A percentile compares a stretch with the other conserved stretches of the same genome.
phyloP scores from a whole-genome alignment of 2,888 invertebrate species.

The Hirudinaria manillensis region DNA sequence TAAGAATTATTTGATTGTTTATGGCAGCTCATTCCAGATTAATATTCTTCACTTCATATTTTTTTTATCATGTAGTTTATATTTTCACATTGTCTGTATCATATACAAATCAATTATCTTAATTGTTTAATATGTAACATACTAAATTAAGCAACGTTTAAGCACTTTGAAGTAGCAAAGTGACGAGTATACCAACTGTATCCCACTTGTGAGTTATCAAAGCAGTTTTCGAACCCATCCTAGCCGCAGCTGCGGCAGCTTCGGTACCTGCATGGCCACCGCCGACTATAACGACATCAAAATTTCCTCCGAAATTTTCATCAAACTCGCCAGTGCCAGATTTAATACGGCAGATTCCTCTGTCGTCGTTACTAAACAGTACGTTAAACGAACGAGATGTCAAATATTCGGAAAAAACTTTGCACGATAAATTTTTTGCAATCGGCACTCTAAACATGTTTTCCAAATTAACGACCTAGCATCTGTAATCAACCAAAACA shows the following conservation, averaged over 20 bases:
- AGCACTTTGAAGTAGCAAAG: not conserved
- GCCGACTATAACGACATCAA: constrained; percentile 71
- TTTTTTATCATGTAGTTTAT: not conserved
- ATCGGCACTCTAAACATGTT: no score
- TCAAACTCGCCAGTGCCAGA: not conserved
- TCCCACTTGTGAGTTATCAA: constrained; percentile 76
- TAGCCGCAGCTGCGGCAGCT: constrained; percentile 73
- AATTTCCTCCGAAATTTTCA: not conserved
- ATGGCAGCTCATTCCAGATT: not conserved
- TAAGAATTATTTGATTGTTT: not conserved
- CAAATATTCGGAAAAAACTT: no score
- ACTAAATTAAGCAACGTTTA: not conserved
- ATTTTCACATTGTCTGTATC: not conserved
- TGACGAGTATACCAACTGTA: constrained; percentile 64
- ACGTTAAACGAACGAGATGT: not conserved
- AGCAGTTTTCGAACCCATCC: constrained; percentile 74
- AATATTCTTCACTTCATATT: not conserved
- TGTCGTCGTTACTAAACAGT: not conserved
- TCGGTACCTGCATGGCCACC: constrained; percentile 88
- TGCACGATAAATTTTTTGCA: no score
- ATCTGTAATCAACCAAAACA: no score
- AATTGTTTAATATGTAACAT: not conserved
- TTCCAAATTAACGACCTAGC: no score
- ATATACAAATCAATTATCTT: not conserved
- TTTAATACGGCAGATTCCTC: not conserved